Evolutionary conservation across 2,888 invertebrate species (phyloP), one percentile per base, ranked within the genome.

Genomic region (Drosophila quinaria): DNA sequence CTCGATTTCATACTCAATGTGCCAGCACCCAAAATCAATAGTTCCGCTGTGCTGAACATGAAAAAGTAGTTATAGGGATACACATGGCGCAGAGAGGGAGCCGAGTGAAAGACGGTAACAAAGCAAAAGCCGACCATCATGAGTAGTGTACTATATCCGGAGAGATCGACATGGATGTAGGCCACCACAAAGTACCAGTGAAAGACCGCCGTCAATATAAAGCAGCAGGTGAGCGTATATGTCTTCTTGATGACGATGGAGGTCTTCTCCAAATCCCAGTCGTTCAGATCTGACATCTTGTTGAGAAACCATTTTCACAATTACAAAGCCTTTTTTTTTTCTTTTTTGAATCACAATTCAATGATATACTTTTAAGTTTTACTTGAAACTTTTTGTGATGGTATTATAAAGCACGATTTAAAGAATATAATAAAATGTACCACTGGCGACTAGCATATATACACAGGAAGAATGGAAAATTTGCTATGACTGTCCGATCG

Each of bases 21-120:
- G 4, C 65, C 69, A 4, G 55, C 37, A 8, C 50, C 69, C 37
- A 55, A 19, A 8, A 60, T 55, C 50, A 69, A 44, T 0, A 69
- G 17, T 13, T 69, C 69, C 13, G 37, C 54, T 25, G 58, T 60
- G 19, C 15, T 31, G 0, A 69, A 8, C 65, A 65, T 51, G 19
- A 60, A 54, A 10, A 64, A 42, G 25, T 60, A 69, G 33, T 69
- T 69, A 13, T 54, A 52, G 1, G 69, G 69, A 65, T 69, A 69
- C 1, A 46, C 41, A 4, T 39, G 22, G 4, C 69, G 52, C 13
- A 69, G 10, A 13, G 19, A 35, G 1, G 66, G 44, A 22, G 41
- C 3, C 25, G 66, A 31, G 41, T 70, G 65, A 5, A 70, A 65
- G 2, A 51, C 1, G 42, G 39, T 41, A 1, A 60, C 39, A 33